Percentiles rank a stretch among this genome's conserved stretches.
phyloP scores from a whole-genome alignment of 2,888 invertebrate genomes.

The Junonia oenone region DNA sequence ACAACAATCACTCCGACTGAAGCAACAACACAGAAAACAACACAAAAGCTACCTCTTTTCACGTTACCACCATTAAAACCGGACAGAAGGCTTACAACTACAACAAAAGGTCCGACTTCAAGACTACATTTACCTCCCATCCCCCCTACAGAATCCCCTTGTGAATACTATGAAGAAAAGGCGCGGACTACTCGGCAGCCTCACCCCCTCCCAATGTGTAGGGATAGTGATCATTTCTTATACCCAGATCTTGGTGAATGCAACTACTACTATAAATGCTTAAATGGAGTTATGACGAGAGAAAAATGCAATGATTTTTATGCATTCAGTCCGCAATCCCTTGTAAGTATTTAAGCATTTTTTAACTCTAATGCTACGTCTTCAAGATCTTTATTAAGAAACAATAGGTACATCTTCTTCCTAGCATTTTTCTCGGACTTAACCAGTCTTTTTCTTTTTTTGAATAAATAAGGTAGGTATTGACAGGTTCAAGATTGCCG shows the following conservation, averaged over 20 bases:
- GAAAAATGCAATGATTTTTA: conserved; percentile 18
- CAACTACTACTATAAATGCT: conserved; percentile 19
- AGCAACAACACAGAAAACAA: background rate
- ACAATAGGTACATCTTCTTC: too few species aligned
- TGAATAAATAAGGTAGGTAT: too few species aligned
- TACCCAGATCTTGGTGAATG: conserved; percentile 19
- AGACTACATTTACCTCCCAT: conserved; percentile 7
- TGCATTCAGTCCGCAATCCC: conserved; percentile 22
- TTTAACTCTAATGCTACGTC: background rate
- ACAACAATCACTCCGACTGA: background rate
- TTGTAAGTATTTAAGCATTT: conserved; percentile 21
- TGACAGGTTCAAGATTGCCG: too few species aligned
- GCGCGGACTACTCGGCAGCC: background rate
- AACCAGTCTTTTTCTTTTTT: too few species aligned
- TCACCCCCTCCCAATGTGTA: background rate
- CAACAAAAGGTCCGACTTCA: background rate
- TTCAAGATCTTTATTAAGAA: too few species aligned
- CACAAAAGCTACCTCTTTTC: background rate
- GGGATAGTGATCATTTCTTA: background rate
- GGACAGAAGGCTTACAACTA: background rate
- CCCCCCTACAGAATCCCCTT: conserved; percentile 10
- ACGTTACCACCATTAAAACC: background rate
- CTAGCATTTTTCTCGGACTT: too few species aligned
- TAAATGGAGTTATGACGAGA: conserved; percentile 9
- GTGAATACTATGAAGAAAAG: background rate